These are phyloP conservation scores for Melieria picta DNA, from an alignment of 2,888 invertebrate genomes.

Conservation along the genomic window DNA sequence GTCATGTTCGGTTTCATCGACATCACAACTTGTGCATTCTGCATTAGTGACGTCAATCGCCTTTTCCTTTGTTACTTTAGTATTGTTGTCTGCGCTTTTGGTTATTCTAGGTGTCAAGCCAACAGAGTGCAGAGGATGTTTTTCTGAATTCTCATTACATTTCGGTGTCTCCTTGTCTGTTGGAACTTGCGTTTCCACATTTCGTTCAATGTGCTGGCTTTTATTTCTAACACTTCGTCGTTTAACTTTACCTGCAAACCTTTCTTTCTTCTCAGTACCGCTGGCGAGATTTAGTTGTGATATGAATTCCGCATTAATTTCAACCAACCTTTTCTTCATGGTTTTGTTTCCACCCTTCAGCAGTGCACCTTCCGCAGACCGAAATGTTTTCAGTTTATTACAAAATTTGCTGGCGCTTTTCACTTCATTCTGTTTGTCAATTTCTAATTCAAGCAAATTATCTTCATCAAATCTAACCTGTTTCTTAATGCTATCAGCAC, in stretches of 20 bases:
- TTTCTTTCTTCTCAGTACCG: neutral
- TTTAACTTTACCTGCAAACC: neutral
- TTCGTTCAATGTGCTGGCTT: neutral
- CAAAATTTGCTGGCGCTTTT: neutral
- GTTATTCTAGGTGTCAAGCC: no score
- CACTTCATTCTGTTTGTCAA: neutral
- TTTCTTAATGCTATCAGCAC: neutral
- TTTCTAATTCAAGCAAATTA: slow-evolving; percentile 3
- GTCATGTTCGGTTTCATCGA: no score
- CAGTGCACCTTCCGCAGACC: slow-evolving; percentile 9
- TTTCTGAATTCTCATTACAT: no score
- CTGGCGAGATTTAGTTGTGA: neutral
- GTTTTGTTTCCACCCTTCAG: slow-evolving; percentile 17
- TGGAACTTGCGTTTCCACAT: no score
- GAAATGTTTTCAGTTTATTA: neutral
- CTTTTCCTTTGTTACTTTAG: no score
- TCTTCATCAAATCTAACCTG: slow-evolving; percentile 18
- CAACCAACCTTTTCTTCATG: slow-evolving; percentile 8
- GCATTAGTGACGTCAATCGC: no score
- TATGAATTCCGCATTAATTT: slow-evolving; percentile 2
- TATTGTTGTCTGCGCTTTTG: no score
- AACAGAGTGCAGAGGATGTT: no score
- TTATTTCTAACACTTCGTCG: neutral
- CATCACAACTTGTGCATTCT: no score
- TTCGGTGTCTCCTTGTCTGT: no score